phyloP scores from a whole-genome alignment of 1,140 invertebrate genomes.

The Scylla paramamosain region DNA sequence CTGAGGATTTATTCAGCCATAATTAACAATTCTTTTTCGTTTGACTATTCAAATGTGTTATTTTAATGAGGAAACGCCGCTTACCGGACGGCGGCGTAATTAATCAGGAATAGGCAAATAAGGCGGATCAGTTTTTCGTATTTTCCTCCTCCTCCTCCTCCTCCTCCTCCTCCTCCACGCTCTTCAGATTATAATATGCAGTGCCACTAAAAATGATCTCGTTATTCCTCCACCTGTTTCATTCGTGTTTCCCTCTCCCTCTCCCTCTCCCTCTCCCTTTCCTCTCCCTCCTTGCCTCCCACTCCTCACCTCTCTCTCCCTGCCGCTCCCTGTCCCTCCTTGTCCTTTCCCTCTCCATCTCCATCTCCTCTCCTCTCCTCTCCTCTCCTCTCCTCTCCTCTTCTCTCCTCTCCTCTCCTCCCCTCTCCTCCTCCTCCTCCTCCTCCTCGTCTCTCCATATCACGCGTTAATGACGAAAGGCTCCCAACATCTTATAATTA shows the following conservation, averaged over 20 bases:
- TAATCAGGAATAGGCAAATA: conserved; percentile 73
- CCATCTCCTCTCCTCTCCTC: not conserved
- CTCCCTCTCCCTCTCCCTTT: not conserved
- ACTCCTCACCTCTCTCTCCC: not conserved
- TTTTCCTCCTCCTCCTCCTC: conserved; percentile 4
- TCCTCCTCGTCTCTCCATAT: not conserved
- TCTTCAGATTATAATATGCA: conserved; percentile 49
- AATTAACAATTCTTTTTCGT: conserved; percentile 75
- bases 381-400: too few relatives aligned
- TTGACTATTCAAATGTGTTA: conserved; percentile 75
- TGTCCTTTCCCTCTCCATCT: not conserved
- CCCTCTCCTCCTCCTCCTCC: not conserved
- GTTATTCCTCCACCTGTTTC: conserved; percentile 19
- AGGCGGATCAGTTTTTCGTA: conserved; percentile 56
- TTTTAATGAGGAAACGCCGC: conserved; percentile 71
- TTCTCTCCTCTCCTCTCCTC: not conserved
- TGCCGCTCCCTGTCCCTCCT: not conserved
- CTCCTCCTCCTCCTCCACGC: not conserved
- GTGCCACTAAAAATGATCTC: conserved; percentile 34
- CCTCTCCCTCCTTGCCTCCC: not conserved
- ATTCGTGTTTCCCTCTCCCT: not conserved
- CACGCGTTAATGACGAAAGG: conserved; percentile 31
- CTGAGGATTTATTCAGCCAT: conserved; percentile 71
- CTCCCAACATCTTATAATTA: conserved; percentile 47
- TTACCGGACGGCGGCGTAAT: conserved; percentile 67